Evolutionary conservation across 2,113 vertebrate species (phyloP).

Genomic region (Recurvirostra avosetta): DNA sequence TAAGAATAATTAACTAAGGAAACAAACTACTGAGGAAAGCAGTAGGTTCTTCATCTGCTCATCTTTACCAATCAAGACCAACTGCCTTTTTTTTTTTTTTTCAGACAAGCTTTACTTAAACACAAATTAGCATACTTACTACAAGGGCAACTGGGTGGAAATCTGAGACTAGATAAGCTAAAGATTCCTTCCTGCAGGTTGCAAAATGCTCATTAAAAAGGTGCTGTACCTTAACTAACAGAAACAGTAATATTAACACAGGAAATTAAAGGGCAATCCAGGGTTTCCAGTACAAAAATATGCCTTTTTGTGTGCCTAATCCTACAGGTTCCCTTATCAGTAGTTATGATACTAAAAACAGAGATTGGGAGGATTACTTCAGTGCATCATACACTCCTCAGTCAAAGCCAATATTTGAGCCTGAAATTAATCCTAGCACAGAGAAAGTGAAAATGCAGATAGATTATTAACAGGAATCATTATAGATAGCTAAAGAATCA

Average conservation of each 20-base stretch:
- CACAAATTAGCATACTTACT: not conserved
- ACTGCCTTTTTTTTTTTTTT: not conserved
- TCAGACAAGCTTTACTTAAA: not conserved
- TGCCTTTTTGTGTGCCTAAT: not conserved
- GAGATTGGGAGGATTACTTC: not conserved
- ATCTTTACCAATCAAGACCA: not conserved
- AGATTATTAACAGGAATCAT: not conserved
- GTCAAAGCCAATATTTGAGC: slow-evolving; percentile 14
- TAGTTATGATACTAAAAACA: not conserved
- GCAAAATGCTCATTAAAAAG: not conserved
- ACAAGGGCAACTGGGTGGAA: not conserved
- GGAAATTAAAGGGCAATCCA: not conserved
- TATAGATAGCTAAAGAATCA: not conserved
- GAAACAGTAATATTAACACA: not conserved
- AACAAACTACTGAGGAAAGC: not conserved
- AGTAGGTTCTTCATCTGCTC: not conserved
- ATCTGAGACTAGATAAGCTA: not conserved
- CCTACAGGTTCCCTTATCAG: not conserved
- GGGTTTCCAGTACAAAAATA: not conserved
- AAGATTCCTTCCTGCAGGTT: not conserved
- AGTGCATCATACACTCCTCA: not conserved
- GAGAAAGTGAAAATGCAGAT: not conserved
- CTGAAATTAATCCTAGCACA: not conserved
- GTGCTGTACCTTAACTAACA: not conserved
- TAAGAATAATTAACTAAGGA: not conserved